Evolutionary conservation across 2,797 vertebrate genomes (phyloP).

Genomic region (Darevskia nairensis): DNA sequence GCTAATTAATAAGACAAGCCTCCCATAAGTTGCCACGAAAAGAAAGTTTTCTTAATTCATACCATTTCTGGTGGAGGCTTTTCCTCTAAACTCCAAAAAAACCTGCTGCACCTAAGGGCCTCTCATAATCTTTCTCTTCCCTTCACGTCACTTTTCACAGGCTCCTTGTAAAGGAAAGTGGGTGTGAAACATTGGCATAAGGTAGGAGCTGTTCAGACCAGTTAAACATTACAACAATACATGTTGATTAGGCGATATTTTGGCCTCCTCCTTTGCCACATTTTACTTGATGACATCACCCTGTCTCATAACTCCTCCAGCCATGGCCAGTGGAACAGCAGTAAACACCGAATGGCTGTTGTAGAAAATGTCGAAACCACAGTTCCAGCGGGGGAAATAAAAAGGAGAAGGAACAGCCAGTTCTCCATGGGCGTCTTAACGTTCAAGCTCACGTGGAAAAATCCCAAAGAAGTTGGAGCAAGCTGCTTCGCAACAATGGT

Average conservation of each 20-base stretch:
- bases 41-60: background rate
- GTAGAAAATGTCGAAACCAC: conserved; percentile 24
- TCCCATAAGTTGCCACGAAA: background rate
- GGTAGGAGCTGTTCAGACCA: background rate
- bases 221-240: background rate
- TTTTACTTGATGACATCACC: conserved; percentile 13
- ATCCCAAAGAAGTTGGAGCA: conserved; percentile 32
- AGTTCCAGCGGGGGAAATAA: background rate
- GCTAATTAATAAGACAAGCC: background rate
- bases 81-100: conserved; percentile 21
- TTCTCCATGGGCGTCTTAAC: conserved; percentile 23
- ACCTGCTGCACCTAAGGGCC: conserved; percentile 3
- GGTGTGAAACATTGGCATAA: background rate
- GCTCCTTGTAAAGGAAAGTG: conserved; percentile 15
- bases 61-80: background rate
- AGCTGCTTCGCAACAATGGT: background rate
- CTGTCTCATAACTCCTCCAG: conserved; percentile 25
- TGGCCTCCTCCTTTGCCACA: background rate
- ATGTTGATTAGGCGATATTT: background rate
- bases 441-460: background rate
- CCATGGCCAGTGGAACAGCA: conserved; percentile 17
- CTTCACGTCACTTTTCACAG: conserved; percentile 20
- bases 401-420: conserved; percentile 19
- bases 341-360: background rate
- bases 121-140: conserved; percentile 41